Percentiles rank a stretch among this genome's conserved stretches.
phyloP scores from a whole-genome alignment of 2,113 vertebrate genomes.

The Psittacula cyanocephala region DNA sequence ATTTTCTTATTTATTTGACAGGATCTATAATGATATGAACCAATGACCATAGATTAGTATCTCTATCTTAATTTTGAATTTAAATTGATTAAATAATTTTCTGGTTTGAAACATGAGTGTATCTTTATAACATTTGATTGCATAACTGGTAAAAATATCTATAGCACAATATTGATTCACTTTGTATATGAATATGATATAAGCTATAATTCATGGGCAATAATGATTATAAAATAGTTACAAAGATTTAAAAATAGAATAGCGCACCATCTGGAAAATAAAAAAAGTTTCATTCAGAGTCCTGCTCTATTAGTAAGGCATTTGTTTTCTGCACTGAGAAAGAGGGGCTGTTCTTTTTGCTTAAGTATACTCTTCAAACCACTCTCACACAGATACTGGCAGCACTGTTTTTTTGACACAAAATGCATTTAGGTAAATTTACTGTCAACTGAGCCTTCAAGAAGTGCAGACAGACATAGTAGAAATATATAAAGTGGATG shows the following conservation, averaged over 20 bases:
- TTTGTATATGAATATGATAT: background rate
- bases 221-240: background rate
- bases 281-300: background rate
- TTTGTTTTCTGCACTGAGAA: background rate
- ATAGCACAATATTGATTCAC: background rate
- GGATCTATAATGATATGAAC: background rate
- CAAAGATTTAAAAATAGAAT: background rate
- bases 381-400: background rate
- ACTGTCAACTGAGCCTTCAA: background rate
- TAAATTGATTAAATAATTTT: conserved; percentile 3
- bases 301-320: background rate
- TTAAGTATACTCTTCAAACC: background rate
- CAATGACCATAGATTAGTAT: background rate
- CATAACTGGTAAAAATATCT: background rate
- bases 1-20: background rate
- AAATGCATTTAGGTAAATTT: conserved; percentile 10
- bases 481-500: background rate
- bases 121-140: background rate
- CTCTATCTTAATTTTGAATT: background rate
- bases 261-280: background rate
- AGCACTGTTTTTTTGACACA: background rate
- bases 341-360: background rate
- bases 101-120: background rate
- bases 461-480: background rate
- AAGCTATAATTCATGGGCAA: background rate